Base-by-base conservation (phyloP, 2,797 vertebrate genomes). In the Phalloptychus januarius region DNA sequence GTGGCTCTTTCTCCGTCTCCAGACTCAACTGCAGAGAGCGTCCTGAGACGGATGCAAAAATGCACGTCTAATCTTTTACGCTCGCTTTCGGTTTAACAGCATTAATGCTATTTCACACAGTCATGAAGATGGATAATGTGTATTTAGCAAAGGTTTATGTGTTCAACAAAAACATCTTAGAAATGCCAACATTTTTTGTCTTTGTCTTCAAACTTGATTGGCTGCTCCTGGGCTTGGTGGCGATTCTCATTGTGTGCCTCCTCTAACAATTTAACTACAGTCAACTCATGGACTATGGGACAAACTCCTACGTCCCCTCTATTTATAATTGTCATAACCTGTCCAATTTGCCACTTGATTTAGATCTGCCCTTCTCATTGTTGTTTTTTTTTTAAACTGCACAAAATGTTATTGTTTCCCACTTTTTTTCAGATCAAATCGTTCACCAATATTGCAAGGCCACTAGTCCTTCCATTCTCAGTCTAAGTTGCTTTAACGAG, bases 31-130 rank as follows among this genome's bases (percentile, higher is more conserved):
- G 83, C 58, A 13, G 86, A 38, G 69, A 76, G 84, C 91, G 94
- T 95, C 92, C 93, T 92, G 86, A 83, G 74, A 87, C 87, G 92
- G 93, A 94, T 92, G 81, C 80, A 46, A 79, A 89, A 88, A 87
- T 88, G 90, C 92, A 84, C 90, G 89, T 86, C 91, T 93, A 91
- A 93, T 74, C 80, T 86, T 85, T 89, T 85, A 58, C 54, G 50
- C 84, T 88, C 80, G 77, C 69, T 85, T 88, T 85, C 82, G 84
- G 28, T 91, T 86, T 85, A 90, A 80, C 84, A 90, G 89, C 92
- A 93, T 94, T 90, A 89, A 90, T 91, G 87, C 83, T 88, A 84
- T 87, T 87, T 77, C 45, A 82, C 83, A 80, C n/a, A 16, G 86
- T 76, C 83, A 86, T 83, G 87, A 87, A 81, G 79, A 92, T 89